Conservation (phyloP, 2,888 invertebrate species). For the Dioctria rufipes region DNA sequence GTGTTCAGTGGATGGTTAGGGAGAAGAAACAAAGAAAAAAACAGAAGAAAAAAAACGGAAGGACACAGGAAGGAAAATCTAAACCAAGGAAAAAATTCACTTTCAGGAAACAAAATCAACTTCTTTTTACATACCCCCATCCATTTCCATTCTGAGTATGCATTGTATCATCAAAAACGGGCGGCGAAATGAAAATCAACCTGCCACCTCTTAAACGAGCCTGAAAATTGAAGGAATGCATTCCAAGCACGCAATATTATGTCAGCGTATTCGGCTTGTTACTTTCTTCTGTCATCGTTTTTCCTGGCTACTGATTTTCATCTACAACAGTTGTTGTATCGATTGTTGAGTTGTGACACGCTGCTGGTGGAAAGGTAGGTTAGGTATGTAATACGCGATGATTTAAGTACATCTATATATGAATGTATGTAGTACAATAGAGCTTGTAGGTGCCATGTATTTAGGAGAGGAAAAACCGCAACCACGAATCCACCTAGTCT, state of each 20-base stretch:
- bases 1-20: constrained; percentile 31
- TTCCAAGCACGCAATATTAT: constrained; percentile 52
- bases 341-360: constrained; percentile 10
- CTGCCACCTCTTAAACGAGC: constrained; percentile 27
- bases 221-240: constrained; percentile 53
- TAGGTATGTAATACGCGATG: too few relatives aligned
- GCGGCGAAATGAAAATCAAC: constrained; percentile 25
- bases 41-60: constrained; percentile 10
- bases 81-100: constrained; percentile 1
- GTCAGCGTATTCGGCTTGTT: constrained; percentile 28
- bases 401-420: not conserved
- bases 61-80: constrained; percentile 27
- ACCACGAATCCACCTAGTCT: constrained; percentile 16
- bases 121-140: too few relatives aligned
- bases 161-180: constrained; percentile 10
- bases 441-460: constrained; percentile 16
- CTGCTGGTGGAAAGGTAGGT: too few relatives aligned
- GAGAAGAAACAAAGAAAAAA: not conserved
- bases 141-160: not conserved
- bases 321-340: constrained; percentile 16
- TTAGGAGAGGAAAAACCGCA: constrained; percentile 36
- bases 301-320: constrained; percentile 24
- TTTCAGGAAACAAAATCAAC: constrained; percentile 1
- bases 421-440: not conserved
- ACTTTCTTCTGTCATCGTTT: constrained; percentile 26